These are phyloP conservation scores for Puffinus mauretanicus DNA, from an alignment of 2,113 vertebrate genomes.

Conservation along the genomic window DNA sequence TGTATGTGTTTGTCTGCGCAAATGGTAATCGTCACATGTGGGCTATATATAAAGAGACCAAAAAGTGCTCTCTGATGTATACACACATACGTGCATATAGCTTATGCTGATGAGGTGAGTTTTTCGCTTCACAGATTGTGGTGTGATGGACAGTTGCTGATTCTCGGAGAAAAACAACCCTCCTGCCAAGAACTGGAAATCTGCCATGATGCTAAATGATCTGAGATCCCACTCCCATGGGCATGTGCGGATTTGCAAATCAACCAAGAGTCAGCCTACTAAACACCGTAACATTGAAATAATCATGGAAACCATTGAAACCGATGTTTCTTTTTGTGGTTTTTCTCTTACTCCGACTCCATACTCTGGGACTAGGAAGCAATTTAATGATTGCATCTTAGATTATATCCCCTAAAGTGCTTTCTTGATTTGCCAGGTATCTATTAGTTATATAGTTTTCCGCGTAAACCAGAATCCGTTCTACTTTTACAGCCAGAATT, in stretches of 20 bases:
- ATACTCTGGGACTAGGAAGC: background rate
- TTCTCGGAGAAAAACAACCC: conserved; percentile 38
- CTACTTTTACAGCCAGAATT: background rate
- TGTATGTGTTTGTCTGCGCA: background rate
- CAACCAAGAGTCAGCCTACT: background rate
- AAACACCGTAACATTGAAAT: background rate
- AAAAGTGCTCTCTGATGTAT: background rate
- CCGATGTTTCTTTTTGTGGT: background rate
- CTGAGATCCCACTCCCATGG: conserved; percentile 49
- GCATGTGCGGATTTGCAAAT: background rate
- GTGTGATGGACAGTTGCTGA: conserved; percentile 55
- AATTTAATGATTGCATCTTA: background rate
- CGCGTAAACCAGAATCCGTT: background rate
- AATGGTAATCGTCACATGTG: background rate
- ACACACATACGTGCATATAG: background rate
- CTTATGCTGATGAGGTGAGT: conserved; percentile 7
- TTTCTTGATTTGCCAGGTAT: background rate
- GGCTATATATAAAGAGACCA: background rate
- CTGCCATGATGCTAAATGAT: conserved; percentile 2
- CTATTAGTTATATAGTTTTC: background rate
- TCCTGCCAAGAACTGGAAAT: conserved; percentile 44
- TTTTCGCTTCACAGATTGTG: conserved; percentile 29
- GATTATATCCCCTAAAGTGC: background rate
- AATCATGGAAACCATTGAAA: background rate
- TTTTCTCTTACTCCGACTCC: background rate